Base-by-base conservation (phyloP, 1,140 invertebrate species). In the Drosophila lini region DNA sequence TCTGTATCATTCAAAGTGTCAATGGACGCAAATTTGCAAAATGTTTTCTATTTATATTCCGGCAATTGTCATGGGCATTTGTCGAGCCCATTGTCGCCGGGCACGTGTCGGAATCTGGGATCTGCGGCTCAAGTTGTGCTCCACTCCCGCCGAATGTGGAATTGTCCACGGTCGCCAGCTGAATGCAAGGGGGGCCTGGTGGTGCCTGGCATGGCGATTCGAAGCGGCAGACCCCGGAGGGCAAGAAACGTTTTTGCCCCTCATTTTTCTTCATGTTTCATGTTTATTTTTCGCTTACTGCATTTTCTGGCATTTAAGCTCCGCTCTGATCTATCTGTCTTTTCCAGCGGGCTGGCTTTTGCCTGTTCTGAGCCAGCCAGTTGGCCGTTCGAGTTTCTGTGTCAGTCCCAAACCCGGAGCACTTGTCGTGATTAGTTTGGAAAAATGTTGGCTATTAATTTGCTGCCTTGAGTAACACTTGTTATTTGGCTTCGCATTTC, bases 381-480 rank as follows among this genome's bases (percentile, higher is more conserved):
- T 45, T 41, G 62, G 38, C 65, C 52, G 47, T 69, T 69, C 64
- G n/a, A 69, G 62, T 71, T 71, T 71, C 68, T 71, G 68, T 71
- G 69, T 73, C 69, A 73, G 69, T 13, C 36, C 53, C 65, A 28
- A 71, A 71, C 52, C 68, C 68, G 50, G 65, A 71, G 64, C 75
- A 78, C 76, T 79, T 79, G 77, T 79, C 77, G 77, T 79, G 77
- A 79, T 79, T 79, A 78, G 76, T 79, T 79, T 79, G 73, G 76
- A 79, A 79, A 79, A 79, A 79, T 68, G 80, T 78, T 81, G 62
- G 60, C 80, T 81, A 81, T 81, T 78, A 78, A 82, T 75, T 81
- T 78, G 58, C 79, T 69, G 69, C 79, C 79, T 81, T 81, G 74
- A 78, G 80, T 81, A 81, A 81, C 74, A 81, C 62, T 81, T 79